Conservation (phyloP, 2,888 invertebrate genomes). For the Zygothrica quintamaculata region DNA sequence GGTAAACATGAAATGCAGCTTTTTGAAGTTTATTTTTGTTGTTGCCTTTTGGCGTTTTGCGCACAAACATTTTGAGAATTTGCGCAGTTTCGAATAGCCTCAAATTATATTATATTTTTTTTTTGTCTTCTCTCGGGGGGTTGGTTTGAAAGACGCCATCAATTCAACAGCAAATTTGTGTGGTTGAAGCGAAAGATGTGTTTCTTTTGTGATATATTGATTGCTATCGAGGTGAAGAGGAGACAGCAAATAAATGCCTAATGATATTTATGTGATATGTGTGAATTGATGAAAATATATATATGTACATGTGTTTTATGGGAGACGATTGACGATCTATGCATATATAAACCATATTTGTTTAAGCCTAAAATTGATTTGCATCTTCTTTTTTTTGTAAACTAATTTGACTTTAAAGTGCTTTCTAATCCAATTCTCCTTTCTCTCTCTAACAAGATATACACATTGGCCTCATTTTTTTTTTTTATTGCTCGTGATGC, state of each 20-base stretch:
- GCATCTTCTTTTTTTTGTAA: not conserved
- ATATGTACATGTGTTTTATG: too few relatives aligned
- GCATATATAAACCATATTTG: too few relatives aligned
- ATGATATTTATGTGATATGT: too few relatives aligned
- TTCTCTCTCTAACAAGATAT: conserved; percentile 9
- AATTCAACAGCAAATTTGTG: conserved; percentile 12
- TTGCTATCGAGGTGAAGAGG: conserved; percentile 6
- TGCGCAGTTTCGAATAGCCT: conserved; percentile 31
- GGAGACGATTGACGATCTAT: too few relatives aligned
- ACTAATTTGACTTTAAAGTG: conserved; percentile 26
- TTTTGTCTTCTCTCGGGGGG: too few relatives aligned
- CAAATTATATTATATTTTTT: conserved; percentile 3
- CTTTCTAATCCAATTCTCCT: conserved; percentile 17
- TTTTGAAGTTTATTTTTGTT: conserved; percentile 25
- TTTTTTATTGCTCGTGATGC: too few relatives aligned
- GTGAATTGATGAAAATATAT: too few relatives aligned
- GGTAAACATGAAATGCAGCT: conserved; percentile 22
- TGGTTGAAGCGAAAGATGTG: conserved; percentile 27
- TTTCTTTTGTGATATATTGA: conserved; percentile 36
- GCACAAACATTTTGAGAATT: conserved; percentile 43
- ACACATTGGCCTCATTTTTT: conserved; percentile 34
- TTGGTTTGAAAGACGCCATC: conserved; percentile 29
- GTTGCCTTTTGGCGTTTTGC: conserved; percentile 45
- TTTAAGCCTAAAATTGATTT: too few relatives aligned
- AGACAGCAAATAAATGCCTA: not conserved